phyloP scores from a whole-genome alignment of 2,113 vertebrate genomes.

The Riparia riparia region DNA sequence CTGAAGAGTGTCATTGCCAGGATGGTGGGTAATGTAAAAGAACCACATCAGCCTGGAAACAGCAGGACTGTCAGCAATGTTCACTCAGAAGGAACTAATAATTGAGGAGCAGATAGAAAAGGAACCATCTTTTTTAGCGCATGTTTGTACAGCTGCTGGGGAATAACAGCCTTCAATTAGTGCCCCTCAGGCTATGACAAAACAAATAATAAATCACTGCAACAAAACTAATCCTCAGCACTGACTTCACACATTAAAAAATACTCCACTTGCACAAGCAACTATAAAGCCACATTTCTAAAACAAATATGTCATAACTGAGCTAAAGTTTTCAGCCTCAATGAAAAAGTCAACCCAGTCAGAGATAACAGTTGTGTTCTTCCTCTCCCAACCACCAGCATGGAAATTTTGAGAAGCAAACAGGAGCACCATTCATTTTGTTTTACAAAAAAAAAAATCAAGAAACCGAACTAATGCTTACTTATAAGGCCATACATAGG shows the following conservation, averaged over 20 bases:
- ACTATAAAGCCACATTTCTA: background rate
- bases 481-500: background rate
- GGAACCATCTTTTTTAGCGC: background rate
- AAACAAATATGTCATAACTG: background rate
- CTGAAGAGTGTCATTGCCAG: background rate
- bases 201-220: conserved; percentile 32
- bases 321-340: background rate
- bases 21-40: background rate
- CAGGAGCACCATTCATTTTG: background rate
- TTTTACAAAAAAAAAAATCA: background rate
- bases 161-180: conserved; percentile 9
- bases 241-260: background rate
- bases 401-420: background rate
- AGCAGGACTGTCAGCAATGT: conserved; percentile 21
- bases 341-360: background rate
- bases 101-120: conserved; percentile 20
- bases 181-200: conserved; percentile 4
- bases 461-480: background rate
- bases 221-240: conserved; percentile 26
- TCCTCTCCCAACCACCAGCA: background rate
- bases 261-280: background rate
- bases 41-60: background rate
- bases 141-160: conserved; percentile 42
- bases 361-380: background rate
- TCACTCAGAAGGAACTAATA: conserved; percentile 46